Base-by-base conservation (phyloP, 1,140 invertebrate species). In the Sinella curviseta region DNA sequence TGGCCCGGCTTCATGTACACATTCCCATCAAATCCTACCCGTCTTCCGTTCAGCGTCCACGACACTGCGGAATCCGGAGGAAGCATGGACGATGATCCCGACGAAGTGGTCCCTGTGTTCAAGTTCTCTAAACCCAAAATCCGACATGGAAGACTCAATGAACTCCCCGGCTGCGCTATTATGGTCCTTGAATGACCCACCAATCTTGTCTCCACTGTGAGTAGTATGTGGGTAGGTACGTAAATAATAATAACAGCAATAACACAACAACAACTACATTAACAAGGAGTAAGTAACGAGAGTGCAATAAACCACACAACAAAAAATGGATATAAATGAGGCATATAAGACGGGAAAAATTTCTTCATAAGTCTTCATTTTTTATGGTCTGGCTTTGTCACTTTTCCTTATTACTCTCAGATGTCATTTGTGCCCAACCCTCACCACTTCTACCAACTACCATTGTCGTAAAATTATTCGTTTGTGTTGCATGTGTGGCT, bases 151-250 rank as follows among this genome's bases (percentile, higher is more conserved):
- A 82, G 77, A 70, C 48, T 82, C 36, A 81, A 31, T 24, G 80
- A 84, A 84, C 57, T 86, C 48, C 80, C 82, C 36, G 74, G 34
- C 55, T 79, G 73, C 33, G 80, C 80, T 48, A 80, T 82, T 8
- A 82, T 33, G 0, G 36, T 28, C 48, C 77, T 24, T 14, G 79
- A 74, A 24, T 82, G 82, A 24, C 82, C 82, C 16, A 80, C 77
- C 17, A 82, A 36, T 77, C 82, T 77, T 16, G 79, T 57, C 28
- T 82, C 78, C 36, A 82, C 82, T 82, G n/a, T n/a, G 55, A 26
- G 33, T 30, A 74, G 36, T 28, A 74, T 74, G 4, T 28, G 26
- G 17, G 31, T 16, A 31, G 24, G 34, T 12, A 74, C 20, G 39
- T 12, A 48, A 8, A 28, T 12, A 30, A 74, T 16, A 74, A 74